A percentile compares a stretch with the other conserved stretches of the same genome.
These are phyloP conservation scores for Gavialis gangeticus DNA, from an alignment of 2,113 vertebrate species.

Conservation along the genomic window DNA sequence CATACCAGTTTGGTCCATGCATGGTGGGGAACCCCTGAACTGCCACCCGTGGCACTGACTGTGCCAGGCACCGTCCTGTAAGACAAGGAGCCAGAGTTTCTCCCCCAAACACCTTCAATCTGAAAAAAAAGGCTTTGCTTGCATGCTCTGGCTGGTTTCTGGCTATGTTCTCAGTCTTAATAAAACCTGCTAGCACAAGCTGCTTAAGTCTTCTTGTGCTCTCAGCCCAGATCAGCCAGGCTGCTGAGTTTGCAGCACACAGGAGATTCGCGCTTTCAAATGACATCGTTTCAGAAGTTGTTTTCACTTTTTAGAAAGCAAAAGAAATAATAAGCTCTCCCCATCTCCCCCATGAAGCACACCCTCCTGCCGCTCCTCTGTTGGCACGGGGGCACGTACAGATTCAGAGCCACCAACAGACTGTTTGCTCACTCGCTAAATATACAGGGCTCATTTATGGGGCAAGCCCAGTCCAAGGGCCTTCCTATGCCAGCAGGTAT, in stretches of 20 bases:
- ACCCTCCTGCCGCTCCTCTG: constrained; percentile 39
- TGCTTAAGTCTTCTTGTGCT: background rate
- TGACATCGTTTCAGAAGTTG: background rate
- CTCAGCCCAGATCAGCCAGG: no score
- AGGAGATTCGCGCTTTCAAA: background rate
- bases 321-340: background rate
- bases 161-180: background rate
- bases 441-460: constrained; percentile 75
- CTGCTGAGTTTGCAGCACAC: background rate
- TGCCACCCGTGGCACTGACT: background rate
- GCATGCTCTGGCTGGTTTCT: background rate
- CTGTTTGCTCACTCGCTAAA: constrained; percentile 73
- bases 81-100: constrained; percentile 29
- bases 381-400: constrained; percentile 41
- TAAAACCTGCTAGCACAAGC: background rate
- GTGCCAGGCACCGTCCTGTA: constrained; percentile 45
- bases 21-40: background rate
- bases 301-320: constrained; percentile 1
- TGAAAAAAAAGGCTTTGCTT: background rate
- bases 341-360: background rate
- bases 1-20: background rate
- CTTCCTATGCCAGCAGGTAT: constrained; percentile 30
- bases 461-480: constrained; percentile 70
- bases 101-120: background rate
- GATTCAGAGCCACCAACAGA: constrained; percentile 72